These are phyloP conservation scores for Gandaritis pyraliata DNA, from an alignment of 2,888 invertebrate genomes.

Conservation along the genomic window DNA sequence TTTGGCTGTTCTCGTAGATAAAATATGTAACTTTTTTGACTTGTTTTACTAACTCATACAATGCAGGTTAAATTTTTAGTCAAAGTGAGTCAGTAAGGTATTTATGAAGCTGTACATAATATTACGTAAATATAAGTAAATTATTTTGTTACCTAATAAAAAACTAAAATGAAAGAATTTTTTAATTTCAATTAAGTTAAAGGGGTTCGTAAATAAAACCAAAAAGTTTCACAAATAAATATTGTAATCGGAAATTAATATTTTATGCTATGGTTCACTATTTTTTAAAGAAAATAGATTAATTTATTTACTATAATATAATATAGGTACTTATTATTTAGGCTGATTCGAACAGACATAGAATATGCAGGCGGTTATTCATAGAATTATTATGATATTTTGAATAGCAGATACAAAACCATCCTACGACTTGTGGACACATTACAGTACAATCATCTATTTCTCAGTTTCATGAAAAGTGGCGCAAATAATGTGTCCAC, in stretches of 20 bases:
- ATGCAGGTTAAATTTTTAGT: too few species aligned
- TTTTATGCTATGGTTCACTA: conserved; percentile 70
- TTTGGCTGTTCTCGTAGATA: too few species aligned
- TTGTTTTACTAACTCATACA: too few species aligned
- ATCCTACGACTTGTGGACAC: conserved; percentile 52
- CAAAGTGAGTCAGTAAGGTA: too few species aligned
- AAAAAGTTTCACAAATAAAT: conserved; percentile 78
- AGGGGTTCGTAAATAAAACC: conserved; percentile 54
- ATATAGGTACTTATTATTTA: conserved; percentile 55
- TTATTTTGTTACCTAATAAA: background rate
- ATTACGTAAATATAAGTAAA: too few species aligned
- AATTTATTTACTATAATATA: conserved; percentile 55
- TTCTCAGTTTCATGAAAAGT: background rate
- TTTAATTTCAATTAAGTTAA: conserved; percentile 6
- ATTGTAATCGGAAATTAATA: conserved; percentile 80
- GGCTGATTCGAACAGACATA: conserved; percentile 71
- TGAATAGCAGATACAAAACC: conserved; percentile 63
- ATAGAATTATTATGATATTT: conserved; percentile 62
- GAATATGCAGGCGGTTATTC: conserved; percentile 71
- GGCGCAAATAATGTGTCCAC: conserved; percentile 37
- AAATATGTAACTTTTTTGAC: too few species aligned
- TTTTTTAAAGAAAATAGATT: conserved; percentile 76
- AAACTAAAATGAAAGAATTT: background rate
- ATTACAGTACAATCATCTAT: conserved; percentile 3
- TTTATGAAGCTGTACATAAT: too few species aligned